Evolutionary conservation across 2,888 invertebrate species (phyloP).

Genomic region (Hydroisotoma schaefferi): DNA sequence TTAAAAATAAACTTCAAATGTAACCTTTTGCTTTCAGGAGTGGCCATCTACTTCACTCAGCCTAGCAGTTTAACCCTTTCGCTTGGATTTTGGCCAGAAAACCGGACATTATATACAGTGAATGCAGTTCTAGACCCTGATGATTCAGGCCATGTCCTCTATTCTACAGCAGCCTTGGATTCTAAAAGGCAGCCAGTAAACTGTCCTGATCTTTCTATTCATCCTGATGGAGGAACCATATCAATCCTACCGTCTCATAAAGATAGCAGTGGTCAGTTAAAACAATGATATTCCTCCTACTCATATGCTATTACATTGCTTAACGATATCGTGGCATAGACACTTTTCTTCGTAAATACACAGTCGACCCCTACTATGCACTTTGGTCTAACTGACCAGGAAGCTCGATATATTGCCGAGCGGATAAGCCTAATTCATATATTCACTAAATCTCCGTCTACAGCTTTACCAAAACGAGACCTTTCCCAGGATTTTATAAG

Average conservation of each 20-base stretch:
- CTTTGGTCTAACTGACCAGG: no score
- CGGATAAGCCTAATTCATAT: no score
- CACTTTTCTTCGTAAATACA: no score
- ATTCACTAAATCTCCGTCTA: no score
- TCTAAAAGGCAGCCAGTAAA: not conserved
- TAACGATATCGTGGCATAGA: no score
- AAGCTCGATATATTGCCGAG: no score
- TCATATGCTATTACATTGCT: no score
- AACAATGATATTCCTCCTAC: no score
- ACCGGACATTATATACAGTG: constrained; percentile 17
- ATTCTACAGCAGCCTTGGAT: not conserved
- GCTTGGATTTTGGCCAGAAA: constrained; percentile 9
- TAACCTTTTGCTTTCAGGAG: constrained; percentile 4
- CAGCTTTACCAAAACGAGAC: no score
- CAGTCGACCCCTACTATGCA: no score
- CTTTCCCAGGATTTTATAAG: no score
- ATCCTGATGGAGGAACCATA: constrained; percentile 15
- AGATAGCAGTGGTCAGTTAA: constrained; percentile 3
- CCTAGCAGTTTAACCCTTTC: not conserved
- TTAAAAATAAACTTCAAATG: not conserved
- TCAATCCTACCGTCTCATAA: not conserved
- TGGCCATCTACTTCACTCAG: constrained; percentile 11
- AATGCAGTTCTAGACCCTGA: constrained; percentile 26
- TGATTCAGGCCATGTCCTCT: constrained; percentile 25
- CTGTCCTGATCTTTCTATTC: constrained; percentile 16